phyloP scores from a whole-genome alignment of 1,140 invertebrate genomes.

The Adoxophyes honmai region DNA sequence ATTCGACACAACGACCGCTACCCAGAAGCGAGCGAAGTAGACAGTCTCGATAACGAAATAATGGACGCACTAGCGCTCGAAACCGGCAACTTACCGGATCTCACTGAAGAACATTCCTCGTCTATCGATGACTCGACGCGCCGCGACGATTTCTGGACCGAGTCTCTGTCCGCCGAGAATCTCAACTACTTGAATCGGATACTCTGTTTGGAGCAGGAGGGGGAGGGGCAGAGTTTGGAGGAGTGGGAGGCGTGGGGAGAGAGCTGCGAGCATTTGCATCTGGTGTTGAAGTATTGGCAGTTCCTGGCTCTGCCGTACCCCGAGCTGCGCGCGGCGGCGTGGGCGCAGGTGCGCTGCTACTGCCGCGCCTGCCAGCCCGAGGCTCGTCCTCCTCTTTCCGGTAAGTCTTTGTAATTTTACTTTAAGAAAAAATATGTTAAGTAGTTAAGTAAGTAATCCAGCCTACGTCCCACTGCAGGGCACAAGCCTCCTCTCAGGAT shows the following conservation, averaged over 20 bases:
- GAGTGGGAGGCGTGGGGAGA: constrained; percentile 52
- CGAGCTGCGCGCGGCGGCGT: constrained; percentile 47
- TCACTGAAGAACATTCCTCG: constrained; percentile 56
- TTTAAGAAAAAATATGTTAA: too few species aligned
- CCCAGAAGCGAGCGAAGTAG: constrained; percentile 52
- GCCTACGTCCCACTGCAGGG: too few species aligned
- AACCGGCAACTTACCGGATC: constrained; percentile 50
- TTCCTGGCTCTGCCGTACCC: constrained; percentile 46
- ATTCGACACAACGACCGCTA: constrained; percentile 62
- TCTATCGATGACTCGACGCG: constrained; percentile 54
- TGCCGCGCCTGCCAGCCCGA: constrained; percentile 51
- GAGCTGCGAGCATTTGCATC: constrained; percentile 47
- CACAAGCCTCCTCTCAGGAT: too few species aligned
- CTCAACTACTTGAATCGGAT: constrained; percentile 51
- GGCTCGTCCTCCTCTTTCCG: constrained; percentile 35
- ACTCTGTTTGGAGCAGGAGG: constrained; percentile 45
- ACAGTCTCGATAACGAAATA: constrained; percentile 57
- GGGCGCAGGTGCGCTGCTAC: constrained; percentile 54
- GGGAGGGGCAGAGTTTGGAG: constrained; percentile 43
- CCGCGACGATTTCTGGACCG: constrained; percentile 46
- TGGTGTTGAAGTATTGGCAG: constrained; percentile 57
- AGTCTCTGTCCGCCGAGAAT: constrained; percentile 40
- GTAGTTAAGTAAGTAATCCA: too few species aligned
- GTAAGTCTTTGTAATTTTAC: too few species aligned
- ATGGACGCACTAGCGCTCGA: constrained; percentile 54